Evolutionary conservation across 2,797 vertebrate species (phyloP).

Genomic region (Taeniopygia guttata): DNA sequence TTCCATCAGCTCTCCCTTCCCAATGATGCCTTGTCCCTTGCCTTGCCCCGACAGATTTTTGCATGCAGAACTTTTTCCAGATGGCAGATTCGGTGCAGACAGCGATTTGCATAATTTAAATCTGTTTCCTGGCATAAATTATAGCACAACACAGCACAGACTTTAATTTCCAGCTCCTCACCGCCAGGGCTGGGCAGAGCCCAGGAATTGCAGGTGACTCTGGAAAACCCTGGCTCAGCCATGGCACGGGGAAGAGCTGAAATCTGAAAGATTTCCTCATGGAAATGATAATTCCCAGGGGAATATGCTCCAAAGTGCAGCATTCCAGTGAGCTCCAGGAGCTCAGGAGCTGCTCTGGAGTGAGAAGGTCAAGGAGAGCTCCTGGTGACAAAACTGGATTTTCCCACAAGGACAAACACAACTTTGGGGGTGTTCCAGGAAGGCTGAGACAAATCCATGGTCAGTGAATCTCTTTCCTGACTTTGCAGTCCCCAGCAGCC

Average conservation of each 20-base stretch:
- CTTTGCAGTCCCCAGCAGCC: background rate
- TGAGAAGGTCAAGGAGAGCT: background rate
- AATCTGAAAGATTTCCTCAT: background rate
- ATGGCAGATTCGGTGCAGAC: slow-evolving; percentile 51
- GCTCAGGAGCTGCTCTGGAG: background rate
- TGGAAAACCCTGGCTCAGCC: background rate
- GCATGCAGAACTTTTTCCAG: slow-evolving; percentile 40
- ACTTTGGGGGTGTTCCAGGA: background rate
- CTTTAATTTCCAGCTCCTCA: background rate
- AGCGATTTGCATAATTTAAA: slow-evolving; percentile 61
- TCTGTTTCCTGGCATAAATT: slow-evolving; percentile 49
- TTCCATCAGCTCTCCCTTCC: background rate
- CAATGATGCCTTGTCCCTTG: background rate
- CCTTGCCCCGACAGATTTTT: slow-evolving; percentile 14
- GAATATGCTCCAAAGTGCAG: background rate
- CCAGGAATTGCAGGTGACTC: background rate
- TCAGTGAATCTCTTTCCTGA: background rate
- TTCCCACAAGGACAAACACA: background rate
- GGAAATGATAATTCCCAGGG: background rate
- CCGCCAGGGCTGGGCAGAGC: background rate
- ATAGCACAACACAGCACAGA: background rate
- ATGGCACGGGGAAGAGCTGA: background rate
- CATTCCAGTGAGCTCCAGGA: background rate
- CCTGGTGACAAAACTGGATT: background rate
- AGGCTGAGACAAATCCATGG: background rate